phyloP scores from a whole-genome alignment of 2,888 invertebrate species.

The Xiphydria camelus region DNA sequence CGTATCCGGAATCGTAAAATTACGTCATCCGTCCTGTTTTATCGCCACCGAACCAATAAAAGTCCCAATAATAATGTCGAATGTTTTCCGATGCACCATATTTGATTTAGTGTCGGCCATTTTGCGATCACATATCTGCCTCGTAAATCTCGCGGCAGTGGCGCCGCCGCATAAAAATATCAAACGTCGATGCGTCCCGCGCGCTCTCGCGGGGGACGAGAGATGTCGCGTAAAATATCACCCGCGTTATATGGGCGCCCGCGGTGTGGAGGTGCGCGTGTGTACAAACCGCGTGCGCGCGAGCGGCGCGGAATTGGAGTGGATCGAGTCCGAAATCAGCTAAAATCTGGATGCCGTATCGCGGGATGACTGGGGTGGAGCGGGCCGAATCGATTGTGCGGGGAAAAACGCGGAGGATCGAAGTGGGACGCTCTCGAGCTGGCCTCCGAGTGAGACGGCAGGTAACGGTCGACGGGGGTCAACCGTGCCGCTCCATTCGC shows the following conservation, averaged over 20 bases:
- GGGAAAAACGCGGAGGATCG: no score
- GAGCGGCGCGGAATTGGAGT: not conserved
- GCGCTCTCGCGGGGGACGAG: conserved; percentile 1
- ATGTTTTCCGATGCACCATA: conserved; percentile 58
- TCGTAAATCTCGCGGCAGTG: conserved; percentile 54
- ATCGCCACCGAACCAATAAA: conserved; percentile 53
- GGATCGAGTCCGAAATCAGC: no score
- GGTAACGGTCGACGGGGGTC: no score
- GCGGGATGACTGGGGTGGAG: no score
- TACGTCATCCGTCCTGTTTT: conserved; percentile 23
- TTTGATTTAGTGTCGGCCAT: conserved; percentile 59
- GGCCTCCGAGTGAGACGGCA: no score
- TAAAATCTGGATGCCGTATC: no score
- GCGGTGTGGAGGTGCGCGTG: conserved; percentile 16
- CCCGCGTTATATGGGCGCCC: conserved; percentile 37
- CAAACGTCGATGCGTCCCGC: conserved; percentile 56
- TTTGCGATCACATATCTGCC: conserved; percentile 59
- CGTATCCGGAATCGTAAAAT: no score
- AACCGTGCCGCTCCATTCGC: no score
- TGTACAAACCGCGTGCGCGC: conserved; percentile 7
- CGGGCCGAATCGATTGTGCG: no score
- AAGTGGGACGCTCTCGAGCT: no score
- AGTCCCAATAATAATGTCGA: conserved; percentile 59
- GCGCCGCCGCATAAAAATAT: conserved; percentile 56
- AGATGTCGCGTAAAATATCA: conserved; percentile 50